Evolutionary conservation across 1,140 invertebrate genomes (phyloP).

Genomic region (Rhyacophila brunnea): DNA sequence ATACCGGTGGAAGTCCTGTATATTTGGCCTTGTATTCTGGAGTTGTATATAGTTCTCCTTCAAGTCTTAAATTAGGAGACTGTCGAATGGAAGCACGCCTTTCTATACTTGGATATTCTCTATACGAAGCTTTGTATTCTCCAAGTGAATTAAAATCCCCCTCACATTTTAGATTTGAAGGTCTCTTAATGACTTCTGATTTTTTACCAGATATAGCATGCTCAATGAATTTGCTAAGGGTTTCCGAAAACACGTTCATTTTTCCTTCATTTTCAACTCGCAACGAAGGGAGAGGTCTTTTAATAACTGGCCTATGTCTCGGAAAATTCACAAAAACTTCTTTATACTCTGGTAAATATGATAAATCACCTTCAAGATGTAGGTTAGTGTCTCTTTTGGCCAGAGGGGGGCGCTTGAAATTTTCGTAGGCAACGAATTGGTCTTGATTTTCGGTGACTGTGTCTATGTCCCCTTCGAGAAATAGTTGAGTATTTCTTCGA

Average conservation of each 20-base stretch:
- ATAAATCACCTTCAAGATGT: constrained; percentile 39
- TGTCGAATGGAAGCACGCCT: constrained; percentile 40
- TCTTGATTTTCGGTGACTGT: constrained; percentile 55
- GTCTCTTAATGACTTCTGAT: constrained; percentile 44
- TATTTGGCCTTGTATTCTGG: constrained; percentile 45
- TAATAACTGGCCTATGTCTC: constrained; percentile 36
- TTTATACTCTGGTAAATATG: constrained; percentile 41
- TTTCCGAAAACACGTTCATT: constrained; percentile 28
- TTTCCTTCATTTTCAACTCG: constrained; percentile 16
- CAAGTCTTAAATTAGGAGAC: constrained; percentile 42
- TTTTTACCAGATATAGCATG: constrained; percentile 40
- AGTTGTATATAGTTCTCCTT: constrained; percentile 43
- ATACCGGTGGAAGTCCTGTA: constrained; percentile 18
- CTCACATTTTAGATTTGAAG: constrained; percentile 46
- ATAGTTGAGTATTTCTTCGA: constrained; percentile 48
- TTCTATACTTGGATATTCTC: constrained; percentile 33
- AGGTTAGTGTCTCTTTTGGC: constrained; percentile 35
- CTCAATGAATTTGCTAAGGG: constrained; percentile 28
- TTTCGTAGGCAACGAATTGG: constrained; percentile 50
- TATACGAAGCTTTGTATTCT: constrained; percentile 49
- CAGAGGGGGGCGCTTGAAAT: constrained; percentile 37
- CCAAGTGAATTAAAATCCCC: constrained; percentile 45
- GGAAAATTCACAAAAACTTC: constrained; percentile 43
- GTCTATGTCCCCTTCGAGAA: constrained; percentile 54
- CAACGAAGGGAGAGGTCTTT: constrained; percentile 34